phyloP scores from a whole-genome alignment of 2,797 vertebrate species.

The Crypturellus tataupa region DNA sequence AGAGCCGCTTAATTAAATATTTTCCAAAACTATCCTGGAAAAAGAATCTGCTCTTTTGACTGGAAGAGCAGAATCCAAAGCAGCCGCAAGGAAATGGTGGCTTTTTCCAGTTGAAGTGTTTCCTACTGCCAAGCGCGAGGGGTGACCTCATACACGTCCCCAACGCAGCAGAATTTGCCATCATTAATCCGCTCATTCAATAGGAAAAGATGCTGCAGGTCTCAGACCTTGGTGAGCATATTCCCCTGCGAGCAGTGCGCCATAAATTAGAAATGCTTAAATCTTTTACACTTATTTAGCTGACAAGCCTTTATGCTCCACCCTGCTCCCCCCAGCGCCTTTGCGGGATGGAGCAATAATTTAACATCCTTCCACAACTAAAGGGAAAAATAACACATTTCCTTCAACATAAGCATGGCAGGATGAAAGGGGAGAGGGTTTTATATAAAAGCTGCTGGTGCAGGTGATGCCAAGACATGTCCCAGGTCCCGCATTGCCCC shows the following conservation, averaged over 20 bases:
- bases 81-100: conserved; percentile 45
- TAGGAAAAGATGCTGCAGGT: conserved; percentile 39
- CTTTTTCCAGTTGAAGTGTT: conserved; percentile 44
- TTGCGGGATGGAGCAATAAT: not conserved
- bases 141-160: not conserved
- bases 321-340: not conserved
- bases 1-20: conserved; percentile 78
- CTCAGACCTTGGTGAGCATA: not conserved
- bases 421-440: not conserved
- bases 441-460: not conserved
- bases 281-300: conserved; percentile 50
- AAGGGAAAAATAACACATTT: not conserved
- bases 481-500: not conserved
- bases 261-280: conserved; percentile 37
- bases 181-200: conserved; percentile 19
- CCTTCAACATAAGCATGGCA: not conserved
- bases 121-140: not conserved
- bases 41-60: conserved; percentile 60
- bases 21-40: conserved; percentile 72
- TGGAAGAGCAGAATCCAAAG: conserved; percentile 61
- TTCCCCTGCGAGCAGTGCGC: not conserved
- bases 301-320: conserved; percentile 8
- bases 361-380: not conserved
- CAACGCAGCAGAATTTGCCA: not conserved
- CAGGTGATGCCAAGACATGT: not conserved